Percentiles rank a stretch among this genome's conserved stretches.
Evolutionary conservation across 2,113 vertebrate species (phyloP).

Genomic region (Poeciliopsis turrubarensis): DNA sequence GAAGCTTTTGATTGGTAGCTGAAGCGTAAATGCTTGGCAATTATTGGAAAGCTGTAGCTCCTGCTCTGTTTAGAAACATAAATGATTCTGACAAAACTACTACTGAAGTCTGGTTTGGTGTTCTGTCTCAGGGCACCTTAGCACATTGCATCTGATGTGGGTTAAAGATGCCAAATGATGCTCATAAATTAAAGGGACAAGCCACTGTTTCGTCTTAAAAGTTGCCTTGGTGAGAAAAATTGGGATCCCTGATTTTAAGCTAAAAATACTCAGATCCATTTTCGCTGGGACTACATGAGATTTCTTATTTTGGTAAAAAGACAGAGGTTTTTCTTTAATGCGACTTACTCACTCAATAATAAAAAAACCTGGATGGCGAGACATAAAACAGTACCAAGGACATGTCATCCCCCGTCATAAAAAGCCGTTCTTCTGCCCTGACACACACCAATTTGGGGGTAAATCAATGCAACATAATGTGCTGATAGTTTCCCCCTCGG

Average conservation of each 20-base stretch:
- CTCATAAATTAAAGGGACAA: neutral
- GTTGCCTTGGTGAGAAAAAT: neutral
- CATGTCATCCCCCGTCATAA: slow-evolving; percentile 16
- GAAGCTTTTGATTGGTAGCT: too few species aligned
- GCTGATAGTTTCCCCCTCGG: slow-evolving; percentile 52
- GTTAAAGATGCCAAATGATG: neutral
- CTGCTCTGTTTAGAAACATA: too few species aligned
- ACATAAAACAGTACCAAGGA: slow-evolving; percentile 13
- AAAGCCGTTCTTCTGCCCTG: slow-evolving; percentile 18
- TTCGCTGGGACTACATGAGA: neutral
- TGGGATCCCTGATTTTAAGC: neutral
- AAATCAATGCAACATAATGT: slow-evolving; percentile 66
- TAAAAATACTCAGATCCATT: neutral
- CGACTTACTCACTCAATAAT: neutral
- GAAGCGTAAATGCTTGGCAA: too few species aligned
- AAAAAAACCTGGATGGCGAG: neutral
- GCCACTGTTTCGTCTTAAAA: too few species aligned
- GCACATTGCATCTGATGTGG: neutral
- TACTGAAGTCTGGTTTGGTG: too few species aligned
- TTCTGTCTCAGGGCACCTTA: too few species aligned
- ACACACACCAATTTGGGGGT: slow-evolving; percentile 36
- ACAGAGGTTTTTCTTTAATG: neutral
- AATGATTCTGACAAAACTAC: too few species aligned
- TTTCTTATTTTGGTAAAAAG: neutral
- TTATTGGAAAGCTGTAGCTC: too few species aligned